Base-by-base conservation (phyloP, 1,140 invertebrate genomes). In the Kradibia gibbosae region DNA sequence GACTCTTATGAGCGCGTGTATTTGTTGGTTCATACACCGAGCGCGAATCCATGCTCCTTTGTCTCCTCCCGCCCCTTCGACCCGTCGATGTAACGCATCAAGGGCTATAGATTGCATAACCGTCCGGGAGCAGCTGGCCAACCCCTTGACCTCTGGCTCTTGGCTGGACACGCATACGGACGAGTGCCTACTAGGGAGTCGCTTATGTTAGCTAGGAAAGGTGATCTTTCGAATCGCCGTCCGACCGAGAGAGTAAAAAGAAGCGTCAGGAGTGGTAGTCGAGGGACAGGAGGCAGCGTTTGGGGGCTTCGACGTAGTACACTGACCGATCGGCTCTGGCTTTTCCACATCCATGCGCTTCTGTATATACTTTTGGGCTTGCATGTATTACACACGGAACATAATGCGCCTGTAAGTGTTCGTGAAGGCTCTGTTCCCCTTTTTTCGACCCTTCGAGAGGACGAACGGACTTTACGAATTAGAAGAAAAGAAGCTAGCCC, bases 141-240 rank as follows among this genome's bases (percentile, higher is more conserved):
- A 79, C 82, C 82, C 82, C 82, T 83, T 83, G 82, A 83, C 82
- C 82, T 77, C 55, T 75, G 22, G 34, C 73, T 74, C 17, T 34
- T n/a, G 36, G n/a, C 50, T 34, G 72, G 45, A 31, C 70, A 45
- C 42, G n/a, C 70, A 34, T 10, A 53, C 28, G 22, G 2, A 3
- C 20, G 39, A 25, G 31, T n/a, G 25, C 22, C 36, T 22, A 25
- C 4, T 36, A 45, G 20, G 22, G n/a, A 50, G 70, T 48, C 15
- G 70, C 70, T 31, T 50, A 13, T 70, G 70, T 72, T n/a, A 13
- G 25, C 39, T n/a, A 22, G 1, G 0, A 70, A 70, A 70, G 67
- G 67, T 70, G 39, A 39, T 42, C 67, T 42, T 70, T 45, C 0
- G n/a, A 45, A 70, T 70, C 22, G 67, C 36, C 11, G n/a, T 70